Evolutionary conservation across 2,888 invertebrate species (phyloP), one percentile per base, ranked within the genome.

Genomic region (Habroteleia sp.): DNA sequence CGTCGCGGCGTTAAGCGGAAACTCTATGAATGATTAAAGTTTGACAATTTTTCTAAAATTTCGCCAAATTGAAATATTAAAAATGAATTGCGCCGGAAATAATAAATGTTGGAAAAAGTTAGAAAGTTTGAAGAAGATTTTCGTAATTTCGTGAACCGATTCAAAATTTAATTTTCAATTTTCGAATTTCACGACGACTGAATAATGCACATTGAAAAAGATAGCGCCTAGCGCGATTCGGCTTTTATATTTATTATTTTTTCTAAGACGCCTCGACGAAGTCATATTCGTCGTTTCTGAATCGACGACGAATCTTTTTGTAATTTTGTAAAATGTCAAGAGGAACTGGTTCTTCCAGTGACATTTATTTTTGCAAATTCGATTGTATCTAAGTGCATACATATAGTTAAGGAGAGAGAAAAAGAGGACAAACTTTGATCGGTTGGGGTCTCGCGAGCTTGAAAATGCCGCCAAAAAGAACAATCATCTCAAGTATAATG

Each of bases 1-100:
- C 10, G 10, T 2, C 0, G 85, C 80, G 85, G 86, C n/a, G n/a
- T n/a, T n/a, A 87, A 20, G 44, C 8, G 44, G 29, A 33, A 33
- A 20, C 37, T 10, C 23, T 3, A 44, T 37, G 37, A 39, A 54
- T 39, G 44, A 29, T 48, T 46, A 52, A 42, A 3, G 14, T 31
- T 25, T 11, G 29, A 42, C 31, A 17, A 42, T 42, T 52, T 37
- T 54, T 14, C 14, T 8, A 25, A 37, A 54, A 44, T 33, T 48
- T 42, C n/a, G 54, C 44, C 27, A 35, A 54, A 66, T 63, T 63
- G 42, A 50, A 50, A 25, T 50, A 50, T 63, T 31, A 63, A 63
- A 50, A 63, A 50, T 63, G 39, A 16, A 63, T 41, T 33, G 33
- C 14, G 13, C 23, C 3, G 17, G 33, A 42, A 63, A 27, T 46